Conservation (phyloP, 2,888 invertebrate species). For the Campoplex nolae region DNA sequence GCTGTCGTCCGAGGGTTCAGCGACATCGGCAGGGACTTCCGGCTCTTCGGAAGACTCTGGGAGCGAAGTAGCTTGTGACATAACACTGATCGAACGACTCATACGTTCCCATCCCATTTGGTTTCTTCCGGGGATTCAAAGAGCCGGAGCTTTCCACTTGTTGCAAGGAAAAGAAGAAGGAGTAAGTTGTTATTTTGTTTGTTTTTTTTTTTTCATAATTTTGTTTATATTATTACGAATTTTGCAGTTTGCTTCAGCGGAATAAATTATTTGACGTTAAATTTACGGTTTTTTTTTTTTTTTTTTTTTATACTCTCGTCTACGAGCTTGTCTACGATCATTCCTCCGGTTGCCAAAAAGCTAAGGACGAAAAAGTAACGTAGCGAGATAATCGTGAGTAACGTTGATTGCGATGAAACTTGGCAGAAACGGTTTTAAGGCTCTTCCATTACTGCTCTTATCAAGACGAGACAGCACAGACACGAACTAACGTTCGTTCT, state of each 20-base stretch:
- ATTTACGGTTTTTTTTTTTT: not conserved
- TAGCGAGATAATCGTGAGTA: conserved; percentile 51
- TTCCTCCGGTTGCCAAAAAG: conserved; percentile 31
- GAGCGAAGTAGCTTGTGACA: conserved; percentile 92
- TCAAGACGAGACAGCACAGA: conserved; percentile 58
- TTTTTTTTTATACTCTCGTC: conserved; percentile 1
- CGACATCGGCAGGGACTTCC: conserved; percentile 83
- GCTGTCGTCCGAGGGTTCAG: conserved; percentile 88
- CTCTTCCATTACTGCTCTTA: conserved; percentile 57
- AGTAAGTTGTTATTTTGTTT: conserved; percentile 86
- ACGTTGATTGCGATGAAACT: conserved; percentile 60
- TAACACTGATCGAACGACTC: conserved; percentile 94
- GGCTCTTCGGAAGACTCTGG: conserved; percentile 86
- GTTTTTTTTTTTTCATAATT: not conserved
- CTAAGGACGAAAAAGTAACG: conserved; percentile 20
- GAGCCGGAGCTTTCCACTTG: conserved; percentile 96
- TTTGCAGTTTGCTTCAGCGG: not conserved
- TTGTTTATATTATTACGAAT: not conserved
- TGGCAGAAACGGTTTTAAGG: conserved; percentile 61
- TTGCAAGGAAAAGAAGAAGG: conserved; percentile 97
- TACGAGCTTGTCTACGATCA: conserved; percentile 24
- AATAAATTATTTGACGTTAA: not conserved
- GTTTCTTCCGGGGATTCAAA: conserved; percentile 97
- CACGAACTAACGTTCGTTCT: conserved; percentile 51
- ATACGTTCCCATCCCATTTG: conserved; percentile 97